Conservation (phyloP, 2,797 vertebrate species). For the Karalla daura region DNA sequence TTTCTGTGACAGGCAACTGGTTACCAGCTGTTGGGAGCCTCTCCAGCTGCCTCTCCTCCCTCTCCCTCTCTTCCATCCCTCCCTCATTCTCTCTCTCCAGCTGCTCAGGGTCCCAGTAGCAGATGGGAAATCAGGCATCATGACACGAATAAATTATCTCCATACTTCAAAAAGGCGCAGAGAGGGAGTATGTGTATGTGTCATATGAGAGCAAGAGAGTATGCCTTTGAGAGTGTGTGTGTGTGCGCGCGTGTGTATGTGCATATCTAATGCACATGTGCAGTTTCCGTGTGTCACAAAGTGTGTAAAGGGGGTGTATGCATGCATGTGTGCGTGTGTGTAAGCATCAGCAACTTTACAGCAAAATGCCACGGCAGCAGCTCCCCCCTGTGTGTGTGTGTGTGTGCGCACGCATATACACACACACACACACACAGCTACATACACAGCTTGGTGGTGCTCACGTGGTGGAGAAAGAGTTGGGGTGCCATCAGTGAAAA, state of each 20-base stretch:
- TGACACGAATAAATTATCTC: slow-evolving; percentile 88
- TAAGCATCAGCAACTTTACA: slow-evolving; percentile 70
- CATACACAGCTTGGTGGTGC: slow-evolving; percentile 4
- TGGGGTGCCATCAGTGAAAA: slow-evolving; percentile 46
- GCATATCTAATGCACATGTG: slow-evolving; percentile 39
- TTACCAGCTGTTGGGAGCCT: slow-evolving; percentile 83
- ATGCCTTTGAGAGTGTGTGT: slow-evolving; percentile 58
- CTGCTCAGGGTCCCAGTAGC: slow-evolving; percentile 85
- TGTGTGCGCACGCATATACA: not conserved
- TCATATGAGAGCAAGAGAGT: slow-evolving; percentile 50
- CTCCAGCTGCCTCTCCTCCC: slow-evolving; percentile 77
- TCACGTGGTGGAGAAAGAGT: slow-evolving; percentile 50
- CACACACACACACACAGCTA: slow-evolving; percentile 19
- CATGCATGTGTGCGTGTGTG: slow-evolving; percentile 48
- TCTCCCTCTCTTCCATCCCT: slow-evolving; percentile 64
- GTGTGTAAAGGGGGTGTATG: slow-evolving; percentile 44
- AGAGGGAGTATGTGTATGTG: slow-evolving; percentile 59
- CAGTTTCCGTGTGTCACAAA: slow-evolving; percentile 17
- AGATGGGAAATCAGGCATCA: slow-evolving; percentile 87
- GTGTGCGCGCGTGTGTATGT: slow-evolving; percentile 23
- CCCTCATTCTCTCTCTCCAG: slow-evolving; percentile 75
- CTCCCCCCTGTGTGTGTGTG: slow-evolving; percentile 17
- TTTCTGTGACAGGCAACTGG: slow-evolving; percentile 83
- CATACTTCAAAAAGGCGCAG: slow-evolving; percentile 82
- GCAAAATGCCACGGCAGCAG: slow-evolving; percentile 65